Base-by-base conservation (phyloP, 2,888 invertebrate species). In the Thereva unica region DNA sequence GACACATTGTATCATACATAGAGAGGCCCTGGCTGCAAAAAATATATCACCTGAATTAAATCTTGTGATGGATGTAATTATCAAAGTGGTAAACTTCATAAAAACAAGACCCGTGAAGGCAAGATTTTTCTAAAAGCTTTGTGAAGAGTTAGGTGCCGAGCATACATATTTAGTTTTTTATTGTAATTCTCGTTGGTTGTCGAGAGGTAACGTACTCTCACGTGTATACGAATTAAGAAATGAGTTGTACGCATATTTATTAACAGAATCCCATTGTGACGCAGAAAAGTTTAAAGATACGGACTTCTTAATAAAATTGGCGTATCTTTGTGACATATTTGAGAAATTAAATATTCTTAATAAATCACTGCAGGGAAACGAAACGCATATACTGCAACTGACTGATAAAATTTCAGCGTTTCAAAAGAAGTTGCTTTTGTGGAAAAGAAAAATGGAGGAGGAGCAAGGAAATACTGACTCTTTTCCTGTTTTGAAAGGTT, bases 351-450 rank as follows among this genome's bases (percentile, higher is more conserved):
- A 42, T 42, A 42, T 42, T 42, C 42, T 42, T 9, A 42, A 42
- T 42, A 23, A 23, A 23, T 23, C 1, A 23, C 37, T 41, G 50
- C 41, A 52, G 47, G 47, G 38, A 34, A 49, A 61, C 10, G 49
- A 61, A 47, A 49, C 10, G 61, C 61, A 61, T 9, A 61, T 61
- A 23, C 7, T 61, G 61, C 37, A 61, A 61, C 61, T 61, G 38
- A 49, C 40, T 37, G 50, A 40, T 47, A 50, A 49, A n/a, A 61
- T 61, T 61, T 35, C 49, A 42, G 50, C 50, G 50, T 41, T 61
- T 50, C 47, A 38, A 38, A 49, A 40, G 10, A 49, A 61, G 40
- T 38, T 61, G 41, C 52, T 50, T 38, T 52, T 50, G 44, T 63
- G 63, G 52, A 63, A 50, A 45, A 45, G 45, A 45, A 45, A 45